Evolutionary conservation across 2,113 vertebrate genomes (phyloP).

Genomic region (Gobius niger): DNA sequence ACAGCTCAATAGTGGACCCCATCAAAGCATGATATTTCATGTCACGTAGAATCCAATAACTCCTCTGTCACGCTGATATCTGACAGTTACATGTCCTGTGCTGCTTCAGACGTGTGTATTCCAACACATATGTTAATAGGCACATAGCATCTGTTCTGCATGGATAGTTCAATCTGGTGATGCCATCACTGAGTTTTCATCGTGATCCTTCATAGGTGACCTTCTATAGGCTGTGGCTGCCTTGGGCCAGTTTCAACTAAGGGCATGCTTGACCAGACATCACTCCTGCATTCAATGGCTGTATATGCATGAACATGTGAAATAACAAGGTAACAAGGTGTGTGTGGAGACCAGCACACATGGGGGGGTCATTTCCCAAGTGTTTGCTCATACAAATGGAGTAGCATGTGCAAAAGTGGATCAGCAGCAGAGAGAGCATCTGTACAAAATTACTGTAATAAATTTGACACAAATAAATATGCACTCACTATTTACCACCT

Average conservation of each 20-base stretch:
- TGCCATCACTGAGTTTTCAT: neutral
- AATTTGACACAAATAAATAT: no score
- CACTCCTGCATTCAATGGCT: no score
- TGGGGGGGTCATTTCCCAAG: no score
- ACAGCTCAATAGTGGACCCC: neutral
- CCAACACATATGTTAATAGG: neutral
- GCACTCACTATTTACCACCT: no score
- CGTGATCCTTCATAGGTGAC: constrained; percentile 18
- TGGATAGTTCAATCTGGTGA: neutral
- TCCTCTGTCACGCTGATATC: neutral
- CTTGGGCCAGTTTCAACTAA: constrained; percentile 4
- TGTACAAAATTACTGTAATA: no score
- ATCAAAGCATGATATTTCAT: constrained; percentile 5
- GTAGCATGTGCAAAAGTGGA: no score
- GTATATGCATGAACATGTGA: no score
- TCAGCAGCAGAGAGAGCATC: no score
- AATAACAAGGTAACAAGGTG: no score
- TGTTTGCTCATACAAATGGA: no score
- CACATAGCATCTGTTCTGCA: neutral
- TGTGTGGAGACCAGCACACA: neutral
- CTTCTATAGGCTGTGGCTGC: constrained; percentile 10
- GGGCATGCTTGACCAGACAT: neutral
- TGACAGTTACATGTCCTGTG: neutral
- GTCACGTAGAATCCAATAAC: neutral
- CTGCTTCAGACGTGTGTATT: neutral